Evolutionary conservation across 1,140 invertebrate species (phyloP).

Genomic region (Limonius californicus): DNA sequence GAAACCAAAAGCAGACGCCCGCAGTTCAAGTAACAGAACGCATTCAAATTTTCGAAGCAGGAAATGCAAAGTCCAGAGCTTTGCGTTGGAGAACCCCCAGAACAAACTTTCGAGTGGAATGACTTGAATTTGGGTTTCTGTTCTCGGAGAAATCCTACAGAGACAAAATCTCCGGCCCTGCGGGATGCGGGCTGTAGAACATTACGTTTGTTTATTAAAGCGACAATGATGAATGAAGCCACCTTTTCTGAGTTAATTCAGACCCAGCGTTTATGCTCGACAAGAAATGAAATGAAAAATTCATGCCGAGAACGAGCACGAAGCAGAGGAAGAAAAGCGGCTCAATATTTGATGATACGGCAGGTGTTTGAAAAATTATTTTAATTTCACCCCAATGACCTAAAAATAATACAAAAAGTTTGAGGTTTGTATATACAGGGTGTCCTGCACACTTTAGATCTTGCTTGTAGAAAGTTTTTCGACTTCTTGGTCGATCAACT

Average conservation of each 20-base stretch:
- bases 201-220: conserved; percentile 13
- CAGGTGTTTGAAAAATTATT: too few species aligned
- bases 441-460: too few species aligned
- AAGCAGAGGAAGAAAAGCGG: too few species aligned
- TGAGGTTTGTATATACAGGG: too few species aligned
- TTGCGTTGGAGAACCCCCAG: not conserved
- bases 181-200: conserved; percentile 5
- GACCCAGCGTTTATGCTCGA: not conserved
- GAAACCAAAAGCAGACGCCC: not conserved
- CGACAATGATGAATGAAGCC: conserved; percentile 2
- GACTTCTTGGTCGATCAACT: too few species aligned
- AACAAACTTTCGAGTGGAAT: not conserved
- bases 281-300: not conserved
- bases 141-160: not conserved
- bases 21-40: not conserved
- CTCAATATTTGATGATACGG: too few species aligned
- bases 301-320: too few species aligned
- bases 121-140: not conserved
- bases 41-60: not conserved
- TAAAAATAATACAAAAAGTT: too few species aligned
- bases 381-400: too few species aligned
- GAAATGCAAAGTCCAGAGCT: not conserved
- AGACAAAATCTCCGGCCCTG: conserved; percentile 1
- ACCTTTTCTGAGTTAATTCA: not conserved
- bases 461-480: too few species aligned